Percentiles rank a stretch among this genome's conserved stretches.
phyloP scores from a whole-genome alignment of 2,797 vertebrate species.

The Labeo calbasu region DNA sequence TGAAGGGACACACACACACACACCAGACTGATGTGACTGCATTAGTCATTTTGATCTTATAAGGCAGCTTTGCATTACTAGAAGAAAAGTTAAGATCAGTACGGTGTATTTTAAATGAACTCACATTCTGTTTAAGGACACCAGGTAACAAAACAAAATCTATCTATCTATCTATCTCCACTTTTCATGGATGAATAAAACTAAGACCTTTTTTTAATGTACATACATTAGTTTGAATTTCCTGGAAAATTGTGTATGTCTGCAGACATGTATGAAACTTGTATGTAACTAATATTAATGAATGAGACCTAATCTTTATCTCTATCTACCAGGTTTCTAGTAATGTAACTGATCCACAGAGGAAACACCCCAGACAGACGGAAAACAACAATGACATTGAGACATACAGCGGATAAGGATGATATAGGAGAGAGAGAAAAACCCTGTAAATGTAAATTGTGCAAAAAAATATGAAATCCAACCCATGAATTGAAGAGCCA shows the following conservation, averaged over 20 bases:
- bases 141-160: not conserved
- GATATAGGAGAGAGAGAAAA: conserved; percentile 36
- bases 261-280: not conserved
- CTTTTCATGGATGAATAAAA: not conserved
- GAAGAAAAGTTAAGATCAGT: not conserved
- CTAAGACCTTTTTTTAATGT: not conserved
- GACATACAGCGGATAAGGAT: conserved; percentile 34
- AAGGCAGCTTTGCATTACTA: not conserved
- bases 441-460: conserved; percentile 37
- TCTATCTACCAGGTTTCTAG: conserved; percentile 18
- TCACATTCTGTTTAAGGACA: not conserved
- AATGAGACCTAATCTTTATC: conserved; percentile 4
- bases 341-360: conserved; percentile 40
- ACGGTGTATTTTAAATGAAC: not conserved
- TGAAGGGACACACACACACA: conserved; percentile 9
- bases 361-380: conserved; percentile 42
- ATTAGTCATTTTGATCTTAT: not conserved
- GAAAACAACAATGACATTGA: conserved; percentile 42
- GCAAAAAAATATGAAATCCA: conserved; percentile 43
- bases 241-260: not conserved
- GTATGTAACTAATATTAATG: not conserved
- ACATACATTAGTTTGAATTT: not conserved
- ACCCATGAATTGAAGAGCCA: conserved; percentile 1
- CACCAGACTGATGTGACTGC: not conserved
- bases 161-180: not conserved